Evolutionary conservation across 2,113 vertebrate species (phyloP), one percentile per base, ranked within the genome.

Genomic region (Anolis sagrei): DNA sequence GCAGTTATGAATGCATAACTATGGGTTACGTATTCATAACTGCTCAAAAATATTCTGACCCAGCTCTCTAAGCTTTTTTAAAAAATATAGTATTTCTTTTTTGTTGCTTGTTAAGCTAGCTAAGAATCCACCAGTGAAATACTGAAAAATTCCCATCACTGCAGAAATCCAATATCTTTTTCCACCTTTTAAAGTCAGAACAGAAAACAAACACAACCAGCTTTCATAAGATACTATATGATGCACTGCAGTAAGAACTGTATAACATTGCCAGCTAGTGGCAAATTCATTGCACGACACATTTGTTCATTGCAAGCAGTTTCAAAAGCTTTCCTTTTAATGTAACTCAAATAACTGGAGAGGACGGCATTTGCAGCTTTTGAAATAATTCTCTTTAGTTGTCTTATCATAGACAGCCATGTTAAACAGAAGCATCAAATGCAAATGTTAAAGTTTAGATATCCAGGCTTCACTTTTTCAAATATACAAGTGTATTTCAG

Each of bases 181-280:
- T 87, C 91, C 92, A 89, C 93, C 90, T 94, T 92, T 92, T 82
- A 86, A 84, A 94, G 90, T 89, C 86, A 91, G 90, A 90, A 90
- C 80, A 70, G n/a, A 79, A 5, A 51, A 27, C 7, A 64, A 10
- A 51, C 61, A 29, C 21, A 5, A 66, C 21, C 14, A 76, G 19
- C n/a, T 39, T 21, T 62, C 21, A 84, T 88, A 84, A 88, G 51
- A 82, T 75, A 88, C 86, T 91, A 90, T 90, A 89, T 76, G 81
- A 85, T 86, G 82, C 91, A 75, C 91, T 87, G 48, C 66, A 84
- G 75, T n/a, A 93, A 92, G 80, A 93, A 89, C 91, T 93, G 91
- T 93, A 85, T 89, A 94, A 93, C 83, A 95, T 88, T 94, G 94
- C 93, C 95, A 94, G 93, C 95, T 95, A 92, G 95, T 94, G 95